Percentiles rank a stretch among this genome's conserved stretches.
phyloP scores from a whole-genome alignment of 2,888 invertebrate species.

The Athalia cordata region DNA sequence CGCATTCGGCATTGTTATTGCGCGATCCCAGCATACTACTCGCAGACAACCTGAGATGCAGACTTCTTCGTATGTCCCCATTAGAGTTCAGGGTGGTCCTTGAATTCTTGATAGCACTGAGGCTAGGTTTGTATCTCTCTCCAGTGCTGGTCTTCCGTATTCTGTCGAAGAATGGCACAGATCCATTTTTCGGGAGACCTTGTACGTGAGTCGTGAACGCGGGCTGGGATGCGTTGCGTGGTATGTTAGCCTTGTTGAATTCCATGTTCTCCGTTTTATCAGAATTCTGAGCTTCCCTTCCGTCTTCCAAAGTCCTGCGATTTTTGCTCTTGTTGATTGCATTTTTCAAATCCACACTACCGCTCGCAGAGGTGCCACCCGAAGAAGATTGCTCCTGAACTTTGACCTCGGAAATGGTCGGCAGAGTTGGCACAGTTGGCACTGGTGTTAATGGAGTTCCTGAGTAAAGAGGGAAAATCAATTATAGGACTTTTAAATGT shows the following conservation, averaged over 20 bases:
- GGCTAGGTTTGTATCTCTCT: conserved; percentile 88
- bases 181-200: conserved; percentile 89
- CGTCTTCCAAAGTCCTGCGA: conserved; percentile 70
- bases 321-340: conserved; percentile 65
- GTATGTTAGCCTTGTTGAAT: conserved; percentile 77
- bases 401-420: conserved; percentile 92
- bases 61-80: conserved; percentile 81
- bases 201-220: conserved; percentile 86
- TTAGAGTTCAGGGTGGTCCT: conserved; percentile 86
- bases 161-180: conserved; percentile 92
- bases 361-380: conserved; percentile 75
- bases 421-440: conserved; percentile 89
- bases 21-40: conserved; percentile 78
- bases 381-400: conserved; percentile 79
- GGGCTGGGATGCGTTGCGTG: conserved; percentile 91
- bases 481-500: conserved; percentile 11
- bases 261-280: conserved; percentile 66
- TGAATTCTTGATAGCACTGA: conserved; percentile 87
- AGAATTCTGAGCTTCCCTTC: conserved; percentile 63
- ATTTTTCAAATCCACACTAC: conserved; percentile 70
- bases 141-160: conserved; percentile 89
- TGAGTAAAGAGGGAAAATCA: conserved; percentile 62
- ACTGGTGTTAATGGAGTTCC: conserved; percentile 85
- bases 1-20: conserved; percentile 77
- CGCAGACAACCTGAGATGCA: conserved; percentile 76